Base-by-base conservation (phyloP, 2,888 invertebrate genomes). In the Andrena chrysosceles region DNA sequence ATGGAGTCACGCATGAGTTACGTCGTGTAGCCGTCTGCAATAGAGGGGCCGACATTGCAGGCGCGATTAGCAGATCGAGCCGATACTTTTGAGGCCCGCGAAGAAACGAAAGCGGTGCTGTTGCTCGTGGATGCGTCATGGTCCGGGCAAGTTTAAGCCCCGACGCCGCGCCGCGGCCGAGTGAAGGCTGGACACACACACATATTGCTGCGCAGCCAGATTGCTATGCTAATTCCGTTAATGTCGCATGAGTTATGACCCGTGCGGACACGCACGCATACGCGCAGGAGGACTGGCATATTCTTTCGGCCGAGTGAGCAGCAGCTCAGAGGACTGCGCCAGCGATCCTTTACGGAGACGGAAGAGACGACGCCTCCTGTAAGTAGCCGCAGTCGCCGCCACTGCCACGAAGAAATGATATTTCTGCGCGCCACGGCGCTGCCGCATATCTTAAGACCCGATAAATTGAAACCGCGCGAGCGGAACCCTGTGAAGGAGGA, bases 211-310 rank as follows among this genome's bases (percentile, higher is more conserved):
- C 54, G 70, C 82, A 80, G 72, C 74, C 74, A 90, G 89, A 91
- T 91, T 88, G 90, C 89, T 91, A 91, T 91, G 92, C 90, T 92
- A 92, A 92, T 92, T 91, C 83, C 80, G 84, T 89, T 92, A 91
- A 92, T 91, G 90, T 91, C 89, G 85, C 88, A 90, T 91, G 90
- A 92, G 80, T 92, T 92, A 92, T 89, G 84, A 82, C 71, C 77
- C 77, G 71, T 63, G 82, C 77, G 74, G 73, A 72, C 72, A 35
- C 35, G 59, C 69, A 70, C 71, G 42, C 56, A n/a, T 26, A 52
- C 64, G 59, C 49, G 66, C 67, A 26, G 29, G n/a, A 26, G 20
- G 20, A 81, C 76, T 79, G 85, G 75, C 60, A 69, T 70, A 83
- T 84, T 84, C 83, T 85, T 87, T 81, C 73, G 76, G 69, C 52